Evolutionary conservation across 1,140 invertebrate genomes (phyloP).

Genomic region (Trichomalopsis sarcophagae): DNA sequence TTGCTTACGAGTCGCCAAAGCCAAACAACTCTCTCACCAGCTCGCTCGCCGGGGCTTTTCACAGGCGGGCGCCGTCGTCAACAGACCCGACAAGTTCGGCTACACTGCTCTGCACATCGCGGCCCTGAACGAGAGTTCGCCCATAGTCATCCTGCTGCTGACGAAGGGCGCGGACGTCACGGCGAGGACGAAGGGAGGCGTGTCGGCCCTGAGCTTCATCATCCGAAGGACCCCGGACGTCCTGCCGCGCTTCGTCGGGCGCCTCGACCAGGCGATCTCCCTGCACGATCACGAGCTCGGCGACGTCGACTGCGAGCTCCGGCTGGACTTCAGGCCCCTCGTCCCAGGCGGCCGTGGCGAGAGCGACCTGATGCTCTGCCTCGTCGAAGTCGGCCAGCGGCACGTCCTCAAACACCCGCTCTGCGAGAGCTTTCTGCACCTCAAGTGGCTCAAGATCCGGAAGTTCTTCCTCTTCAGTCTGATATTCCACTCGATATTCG

Average conservation of each 20-base stretch:
- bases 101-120: slow-evolving; percentile 89
- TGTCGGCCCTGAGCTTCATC: slow-evolving; percentile 87
- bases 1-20: no score
- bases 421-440: slow-evolving; percentile 86
- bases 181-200: slow-evolving; percentile 84
- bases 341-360: slow-evolving; percentile 81
- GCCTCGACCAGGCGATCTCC: slow-evolving; percentile 85
- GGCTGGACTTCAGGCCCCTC: slow-evolving; percentile 83
- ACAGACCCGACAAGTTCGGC: slow-evolving; percentile 85
- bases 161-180: slow-evolving; percentile 89
- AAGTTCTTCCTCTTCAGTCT: slow-evolving; percentile 89
- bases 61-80: slow-evolving; percentile 83
- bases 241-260: slow-evolving; percentile 81
- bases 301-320: slow-evolving; percentile 88
- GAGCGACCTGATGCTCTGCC: slow-evolving; percentile 83
- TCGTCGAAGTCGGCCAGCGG: slow-evolving; percentile 85
- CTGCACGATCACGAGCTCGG: slow-evolving; percentile 88
- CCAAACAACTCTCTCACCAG: no score
- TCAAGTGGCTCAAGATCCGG: slow-evolving; percentile 88
- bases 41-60: slow-evolving; percentile 46
- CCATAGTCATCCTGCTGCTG: slow-evolving; percentile 84
- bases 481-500: slow-evolving; percentile 86
- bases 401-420: slow-evolving; percentile 87
- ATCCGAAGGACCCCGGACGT: slow-evolving; percentile 87
- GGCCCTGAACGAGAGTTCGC: slow-evolving; percentile 88